phyloP scores from a whole-genome alignment of 1,140 invertebrate species.

The Anoplolepis gracilipes region DNA sequence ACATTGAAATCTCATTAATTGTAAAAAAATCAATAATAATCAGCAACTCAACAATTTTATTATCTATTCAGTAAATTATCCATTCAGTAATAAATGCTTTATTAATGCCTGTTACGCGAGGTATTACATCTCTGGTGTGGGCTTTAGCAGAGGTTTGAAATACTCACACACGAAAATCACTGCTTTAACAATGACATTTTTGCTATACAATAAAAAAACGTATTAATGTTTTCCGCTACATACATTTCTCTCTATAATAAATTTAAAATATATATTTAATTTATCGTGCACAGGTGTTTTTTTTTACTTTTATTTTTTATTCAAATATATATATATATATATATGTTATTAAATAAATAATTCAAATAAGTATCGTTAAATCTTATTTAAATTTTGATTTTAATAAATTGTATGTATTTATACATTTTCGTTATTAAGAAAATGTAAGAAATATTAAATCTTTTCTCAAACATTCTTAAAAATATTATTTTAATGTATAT shows the following conservation, averaged over 20 bases:
- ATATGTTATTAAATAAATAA: neutral
- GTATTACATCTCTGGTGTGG: too few species aligned
- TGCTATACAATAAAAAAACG: too few species aligned
- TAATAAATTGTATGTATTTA: neutral
- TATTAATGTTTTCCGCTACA: neutral
- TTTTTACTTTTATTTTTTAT: neutral
- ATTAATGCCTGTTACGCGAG: too few species aligned
- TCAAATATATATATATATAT: neutral
- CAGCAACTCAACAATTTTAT: too few species aligned
- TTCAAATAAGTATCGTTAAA: neutral
- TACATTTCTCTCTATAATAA: neutral
- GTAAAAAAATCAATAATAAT: too few species aligned
- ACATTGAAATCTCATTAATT: too few species aligned
- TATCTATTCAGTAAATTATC: too few species aligned
- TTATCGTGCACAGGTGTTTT: neutral
- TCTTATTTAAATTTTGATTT: neutral
- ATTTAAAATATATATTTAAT: neutral
- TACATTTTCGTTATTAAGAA: neutral
- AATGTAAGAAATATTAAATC: neutral
- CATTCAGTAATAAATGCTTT: too few species aligned
- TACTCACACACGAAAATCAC: too few species aligned
- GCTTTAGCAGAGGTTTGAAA: too few species aligned
- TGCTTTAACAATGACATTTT: too few species aligned
- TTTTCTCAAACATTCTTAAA: neutral
- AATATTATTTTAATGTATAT: neutral